Evolutionary conservation across 1,140 invertebrate genomes (phyloP), one percentile per base, ranked within the genome.

Genomic region (Carposina sasakii): DNA sequence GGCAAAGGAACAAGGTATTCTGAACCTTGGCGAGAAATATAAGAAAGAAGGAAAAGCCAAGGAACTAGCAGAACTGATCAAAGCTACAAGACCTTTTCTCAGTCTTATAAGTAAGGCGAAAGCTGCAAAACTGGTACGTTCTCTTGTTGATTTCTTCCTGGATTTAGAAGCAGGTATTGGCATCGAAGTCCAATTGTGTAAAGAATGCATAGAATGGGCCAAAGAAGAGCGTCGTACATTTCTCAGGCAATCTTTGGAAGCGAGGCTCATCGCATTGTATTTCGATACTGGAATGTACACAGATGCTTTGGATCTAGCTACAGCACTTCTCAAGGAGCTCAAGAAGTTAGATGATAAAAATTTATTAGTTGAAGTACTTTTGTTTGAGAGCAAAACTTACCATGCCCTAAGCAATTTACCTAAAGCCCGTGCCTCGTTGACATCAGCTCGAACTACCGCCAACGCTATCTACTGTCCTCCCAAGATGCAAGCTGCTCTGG

Each of bases 331-430:
- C 21, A 93, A 92, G 69, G 98, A 99, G 81, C 86, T 99, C 22
- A 99, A 99, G 78, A 99, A 99, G 82, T 86, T 99, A 66, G 98
- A 99, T 87, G 98, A 99, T 71, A 99, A 99, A 86, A 98, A 99
- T 85, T 87, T 99, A 43, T 85, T 99, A 44, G 98, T 99, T 0
- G 98, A 99, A 85, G 95, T 94, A 10, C 96, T 99, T 68, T 86
- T 99, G 34, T 86, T 99, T 53, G 98, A 99, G 82, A 99, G 97
- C 83, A 99, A 99, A 90, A 97, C 96, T 21, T 99, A 98, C 85
- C 97, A 99, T 88, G 96, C 96, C 30, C 86, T 99, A 37, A 94
- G 95, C 63, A 99, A 99, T 86, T 87, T 99, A 62, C 96, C 96
- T 10, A 99, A 98, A 87, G 96, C 98, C 6, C 90, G 97, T 63